Evolutionary conservation across 2,113 vertebrate species (phyloP), one percentile per base, ranked within the genome.

Genomic region (Amphiprion percula): DNA sequence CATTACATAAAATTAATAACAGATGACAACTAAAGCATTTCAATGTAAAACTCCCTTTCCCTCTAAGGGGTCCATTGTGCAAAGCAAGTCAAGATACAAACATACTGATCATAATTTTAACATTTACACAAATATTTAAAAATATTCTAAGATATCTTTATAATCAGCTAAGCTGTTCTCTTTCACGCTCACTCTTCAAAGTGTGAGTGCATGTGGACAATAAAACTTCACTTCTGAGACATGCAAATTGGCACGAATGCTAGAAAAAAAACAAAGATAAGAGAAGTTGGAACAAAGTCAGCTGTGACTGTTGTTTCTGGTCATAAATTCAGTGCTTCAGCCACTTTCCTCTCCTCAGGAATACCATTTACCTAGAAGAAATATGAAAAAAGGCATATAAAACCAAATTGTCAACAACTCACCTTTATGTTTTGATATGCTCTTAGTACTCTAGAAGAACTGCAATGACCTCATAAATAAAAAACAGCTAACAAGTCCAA

Each of bases 331-430:
- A 97, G 94, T 6, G 97, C 98, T 92, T 99, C 97, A 0, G 97
- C 97, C 88, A 99, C 95, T 82, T 99, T 99, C 74, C 97, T 94
- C 88, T 99, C 98, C 93, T 99, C 98, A 99, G 97, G 98, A 95
- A 99, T 99, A 97, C 98, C 98, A 98, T 99, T 99, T 97, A 99
- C 97, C 98, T 99, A 85, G 69, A 89, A 93, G 0, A 26, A 83
- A 82, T 14, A 74, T 8, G 11, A 83, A 66, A 54, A 79, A 84
- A 10, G 14, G 5, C 11, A 49, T 4, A 52, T 9, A 1, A 44
- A 7, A 23, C 41, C 21, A 14, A 33, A 47, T 9, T 12, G 19
- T 5, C 24, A 30, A 30, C 7, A 26, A 7, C 41, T 37, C 23
- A 14, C 21, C 5, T 23, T 24, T 54, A 54, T 30, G 9, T 52